A percentile compares a stretch with the other conserved stretches of the same genome.
phyloP scores from a whole-genome alignment of 2,888 invertebrate species.

The Eupeodes luniger region DNA sequence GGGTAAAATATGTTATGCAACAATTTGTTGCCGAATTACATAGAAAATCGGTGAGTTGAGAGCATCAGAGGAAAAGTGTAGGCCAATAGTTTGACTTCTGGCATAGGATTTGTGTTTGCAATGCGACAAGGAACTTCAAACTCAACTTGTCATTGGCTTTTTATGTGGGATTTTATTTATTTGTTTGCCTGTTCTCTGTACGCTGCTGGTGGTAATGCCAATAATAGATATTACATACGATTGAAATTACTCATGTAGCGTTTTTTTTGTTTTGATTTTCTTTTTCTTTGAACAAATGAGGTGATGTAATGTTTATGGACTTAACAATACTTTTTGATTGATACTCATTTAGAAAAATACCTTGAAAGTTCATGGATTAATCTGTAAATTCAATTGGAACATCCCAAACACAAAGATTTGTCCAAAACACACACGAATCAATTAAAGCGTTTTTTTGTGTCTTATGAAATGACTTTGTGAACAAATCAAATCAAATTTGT shows the following conservation, averaged over 20 bases:
- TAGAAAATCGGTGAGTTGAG: conserved; percentile 2
- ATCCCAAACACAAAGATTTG: too few relatives aligned
- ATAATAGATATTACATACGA: conserved; percentile 17
- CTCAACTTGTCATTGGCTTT: conserved; percentile 1
- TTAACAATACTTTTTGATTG: too few relatives aligned
- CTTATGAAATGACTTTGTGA: too few relatives aligned
- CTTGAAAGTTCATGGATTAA: too few relatives aligned
- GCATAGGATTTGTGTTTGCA: conserved; percentile 46
- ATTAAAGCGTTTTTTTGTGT: too few relatives aligned
- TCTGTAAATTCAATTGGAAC: too few relatives aligned
- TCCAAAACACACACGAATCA: too few relatives aligned
- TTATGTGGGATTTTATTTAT: conserved; percentile 3
- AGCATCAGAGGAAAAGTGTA: conserved; percentile 25
- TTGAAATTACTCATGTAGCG: conserved; percentile 13
- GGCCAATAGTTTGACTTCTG: conserved; percentile 67
- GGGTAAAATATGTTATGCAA: conserved; percentile 49
- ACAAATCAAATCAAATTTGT: too few relatives aligned
- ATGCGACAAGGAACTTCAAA: conserved; percentile 42
- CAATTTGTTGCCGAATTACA: conserved; percentile 53
- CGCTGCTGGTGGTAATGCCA: conserved; percentile 2
- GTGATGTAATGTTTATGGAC: too few relatives aligned
- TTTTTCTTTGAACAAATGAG: neutral
- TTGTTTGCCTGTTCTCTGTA: conserved; percentile 1
- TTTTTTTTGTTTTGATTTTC: neutral
- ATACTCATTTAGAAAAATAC: too few relatives aligned